Conservation (phyloP, 2,113 vertebrate species). For the Aplodontia rufa region DNA sequence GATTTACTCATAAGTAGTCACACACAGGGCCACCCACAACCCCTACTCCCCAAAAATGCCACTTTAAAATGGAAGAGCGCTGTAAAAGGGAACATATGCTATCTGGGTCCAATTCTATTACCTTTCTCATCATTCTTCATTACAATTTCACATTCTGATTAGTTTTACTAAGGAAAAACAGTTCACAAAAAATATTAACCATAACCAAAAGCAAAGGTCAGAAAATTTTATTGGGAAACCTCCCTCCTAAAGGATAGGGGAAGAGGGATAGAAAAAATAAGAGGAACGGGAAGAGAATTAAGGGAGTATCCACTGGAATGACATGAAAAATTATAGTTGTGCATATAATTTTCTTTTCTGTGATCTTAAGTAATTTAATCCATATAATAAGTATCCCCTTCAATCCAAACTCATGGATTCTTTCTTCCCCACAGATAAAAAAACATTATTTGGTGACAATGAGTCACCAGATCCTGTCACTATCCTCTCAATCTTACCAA, state of each 20-base stretch:
- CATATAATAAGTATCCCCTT: neutral
- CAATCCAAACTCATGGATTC: neutral
- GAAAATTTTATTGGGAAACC: neutral
- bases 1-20: neutral
- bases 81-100: neutral
- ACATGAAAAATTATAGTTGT: neutral
- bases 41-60: neutral
- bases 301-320: neutral
- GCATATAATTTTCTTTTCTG: neutral
- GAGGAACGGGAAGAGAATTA: neutral
- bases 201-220: neutral
- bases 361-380: neutral
- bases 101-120: neutral
- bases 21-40: neutral
- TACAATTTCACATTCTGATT: neutral
- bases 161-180: constrained; percentile 6
- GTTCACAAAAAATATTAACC: constrained; percentile 8
- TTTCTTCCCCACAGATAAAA: neutral
- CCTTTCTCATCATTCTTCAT: neutral
- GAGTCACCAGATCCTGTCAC: neutral
- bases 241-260: neutral
- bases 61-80: neutral
- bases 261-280: neutral
- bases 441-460: too few species aligned
- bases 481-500: neutral